A percentile compares a stretch with the other conserved stretches of the same genome.
These are phyloP conservation scores for Apamea epomidion DNA, from an alignment of 2,888 invertebrate species.

Conservation along the genomic window DNA sequence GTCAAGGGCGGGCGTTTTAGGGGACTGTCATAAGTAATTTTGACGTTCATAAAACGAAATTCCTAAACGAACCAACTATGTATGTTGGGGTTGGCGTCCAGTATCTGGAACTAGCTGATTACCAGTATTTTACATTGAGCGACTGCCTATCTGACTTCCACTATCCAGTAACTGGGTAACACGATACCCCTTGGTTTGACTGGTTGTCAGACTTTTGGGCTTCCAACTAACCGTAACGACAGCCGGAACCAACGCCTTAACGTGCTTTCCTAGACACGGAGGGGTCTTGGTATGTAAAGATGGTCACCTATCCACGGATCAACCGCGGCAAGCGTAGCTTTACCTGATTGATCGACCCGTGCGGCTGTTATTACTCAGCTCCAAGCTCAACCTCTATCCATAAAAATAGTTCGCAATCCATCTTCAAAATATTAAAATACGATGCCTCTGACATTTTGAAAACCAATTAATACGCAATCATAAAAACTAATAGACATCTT, in stretches of 20 bases:
- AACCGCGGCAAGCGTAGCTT: too few relatives aligned
- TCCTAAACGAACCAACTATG: too few relatives aligned
- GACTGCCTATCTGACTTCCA: background rate
- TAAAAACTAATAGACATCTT: conserved; percentile 34
- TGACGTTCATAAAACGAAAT: too few relatives aligned
- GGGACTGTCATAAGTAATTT: background rate
- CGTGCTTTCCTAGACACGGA: background rate
- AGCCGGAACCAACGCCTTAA: background rate
- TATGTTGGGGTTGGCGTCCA: too few relatives aligned
- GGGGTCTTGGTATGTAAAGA: background rate
- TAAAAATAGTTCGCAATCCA: background rate
- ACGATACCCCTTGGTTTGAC: background rate
- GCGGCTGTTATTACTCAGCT: background rate
- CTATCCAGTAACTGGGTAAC: background rate
- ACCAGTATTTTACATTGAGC: background rate
- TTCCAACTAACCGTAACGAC: background rate
- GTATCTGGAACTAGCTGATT: background rate
- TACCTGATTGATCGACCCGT: background rate
- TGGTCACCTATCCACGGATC: background rate
- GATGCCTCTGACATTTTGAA: conserved; percentile 3
- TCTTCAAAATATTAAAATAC: conserved; percentile 7
- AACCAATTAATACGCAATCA: conserved; percentile 37
- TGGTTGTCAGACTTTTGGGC: background rate
- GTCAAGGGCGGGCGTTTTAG: background rate
- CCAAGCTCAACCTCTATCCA: too few relatives aligned